These are phyloP conservation scores for Tympanoctomys barrerae DNA, from an alignment of 2,797 vertebrate genomes.

Conservation along the genomic window DNA sequence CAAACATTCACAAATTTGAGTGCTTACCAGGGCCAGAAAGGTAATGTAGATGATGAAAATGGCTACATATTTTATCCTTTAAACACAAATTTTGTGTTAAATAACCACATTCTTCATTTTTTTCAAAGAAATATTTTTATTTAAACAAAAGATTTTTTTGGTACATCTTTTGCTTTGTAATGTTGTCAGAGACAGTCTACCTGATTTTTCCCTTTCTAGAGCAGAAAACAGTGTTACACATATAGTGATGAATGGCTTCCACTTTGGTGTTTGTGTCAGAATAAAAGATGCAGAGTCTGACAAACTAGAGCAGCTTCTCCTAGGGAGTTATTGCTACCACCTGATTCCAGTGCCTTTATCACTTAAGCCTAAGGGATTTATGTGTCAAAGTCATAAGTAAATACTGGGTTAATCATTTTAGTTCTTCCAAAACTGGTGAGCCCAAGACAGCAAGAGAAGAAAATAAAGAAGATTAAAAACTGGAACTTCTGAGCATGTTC, in stretches of 20 bases:
- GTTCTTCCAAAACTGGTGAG: not conserved
- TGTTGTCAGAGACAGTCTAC: not conserved
- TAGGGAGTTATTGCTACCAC: not conserved
- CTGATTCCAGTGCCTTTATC: not conserved
- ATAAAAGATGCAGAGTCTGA: not conserved
- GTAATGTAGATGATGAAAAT: not conserved
- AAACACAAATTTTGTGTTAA: not conserved
- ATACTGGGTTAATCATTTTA: not conserved
- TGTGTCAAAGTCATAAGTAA: not conserved
- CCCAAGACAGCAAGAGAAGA: not conserved
- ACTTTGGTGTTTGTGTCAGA: not conserved
- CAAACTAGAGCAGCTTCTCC: not conserved
- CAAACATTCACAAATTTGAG: not conserved
- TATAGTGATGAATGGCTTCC: not conserved
- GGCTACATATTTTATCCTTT: not conserved
- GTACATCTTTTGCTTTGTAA: not conserved
- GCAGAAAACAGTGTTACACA: not conserved
- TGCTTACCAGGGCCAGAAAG: not conserved
- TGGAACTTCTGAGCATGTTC: not conserved
- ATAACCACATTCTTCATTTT: not conserved
- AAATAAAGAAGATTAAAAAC: not conserved
- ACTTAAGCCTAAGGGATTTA: not conserved
- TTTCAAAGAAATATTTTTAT: conserved; percentile 13
- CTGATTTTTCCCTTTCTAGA: not conserved
- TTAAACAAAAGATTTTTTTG: not conserved